Percentiles rank a stretch among this genome's conserved stretches.
Evolutionary conservation across 2,113 vertebrate species (phyloP).

Genomic region (Fregata magnificens): DNA sequence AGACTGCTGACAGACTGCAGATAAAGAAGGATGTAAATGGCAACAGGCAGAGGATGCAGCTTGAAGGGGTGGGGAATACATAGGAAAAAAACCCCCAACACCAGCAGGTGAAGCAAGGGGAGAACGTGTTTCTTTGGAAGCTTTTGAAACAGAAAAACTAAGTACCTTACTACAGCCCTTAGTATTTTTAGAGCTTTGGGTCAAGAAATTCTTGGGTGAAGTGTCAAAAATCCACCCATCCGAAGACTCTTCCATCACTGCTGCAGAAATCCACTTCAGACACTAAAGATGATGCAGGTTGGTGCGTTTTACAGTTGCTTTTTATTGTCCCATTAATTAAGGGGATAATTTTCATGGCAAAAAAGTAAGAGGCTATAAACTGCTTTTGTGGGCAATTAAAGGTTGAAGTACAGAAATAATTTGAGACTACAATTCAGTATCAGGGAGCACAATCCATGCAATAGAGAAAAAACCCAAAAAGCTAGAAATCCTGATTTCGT

Average conservation of each 20-base stretch:
- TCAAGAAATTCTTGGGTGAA: neutral
- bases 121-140: neutral
- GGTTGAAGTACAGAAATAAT: neutral
- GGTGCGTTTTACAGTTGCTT: neutral
- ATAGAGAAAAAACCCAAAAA: neutral
- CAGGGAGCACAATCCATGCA: neutral
- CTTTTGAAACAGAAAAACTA: neutral
- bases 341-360: neutral
- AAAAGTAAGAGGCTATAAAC: neutral
- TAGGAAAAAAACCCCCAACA: neutral
- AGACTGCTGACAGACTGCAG: neutral
- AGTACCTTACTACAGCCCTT: neutral
- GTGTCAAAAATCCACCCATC: neutral
- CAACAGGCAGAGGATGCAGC: neutral
- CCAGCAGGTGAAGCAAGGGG: neutral
- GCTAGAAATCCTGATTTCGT: neutral
- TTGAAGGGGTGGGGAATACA: neutral
- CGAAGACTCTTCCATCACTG: neutral
- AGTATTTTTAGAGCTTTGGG: neutral
- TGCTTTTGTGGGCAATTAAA: slow-evolving; percentile 6
- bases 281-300: neutral
- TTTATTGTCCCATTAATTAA: slow-evolving; percentile 37
- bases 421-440: neutral
- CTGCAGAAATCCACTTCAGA: neutral
- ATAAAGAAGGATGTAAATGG: neutral